Base-by-base conservation (phyloP, 2,797 vertebrate species). In the Spondyliosoma cantharus region DNA sequence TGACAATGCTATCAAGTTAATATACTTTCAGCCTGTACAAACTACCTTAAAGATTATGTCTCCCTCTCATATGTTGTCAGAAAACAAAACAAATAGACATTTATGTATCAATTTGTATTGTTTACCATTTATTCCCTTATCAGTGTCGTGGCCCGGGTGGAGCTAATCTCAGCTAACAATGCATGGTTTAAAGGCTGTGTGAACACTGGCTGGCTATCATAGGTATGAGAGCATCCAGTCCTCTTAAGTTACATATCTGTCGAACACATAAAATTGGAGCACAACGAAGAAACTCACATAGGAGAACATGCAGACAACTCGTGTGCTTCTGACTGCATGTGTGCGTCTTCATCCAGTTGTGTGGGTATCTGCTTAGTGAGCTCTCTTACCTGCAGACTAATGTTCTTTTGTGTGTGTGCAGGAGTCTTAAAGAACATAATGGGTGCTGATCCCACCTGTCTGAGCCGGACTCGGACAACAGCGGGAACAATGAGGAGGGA, bases 371-470 rank as follows among this genome's bases (percentile, higher is more conserved):
- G 46, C 85, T 90, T 75, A 84, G 74, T 48, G 46, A 77, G 78
- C 74, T 86, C 61, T 82, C 32, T 63, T 66, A 54, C 78, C 56
- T 74, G 68, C 45, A 81, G 65, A 82, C 71, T 60, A 65, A 57
- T 70, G 37, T 46, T 43, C 5, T 45, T 19, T 58, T 16, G 52
- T 46, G n/a, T 91, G 86, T 93, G 77, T 91, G 78, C 77, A 76
- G 67, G 60, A 84, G 90, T 91, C 83, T 92, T 93, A 87, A 80
- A 80, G 58, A 88, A 85, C 83, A 92, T 89, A 91, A 89, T 86
- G 67, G 73, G 56, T 75, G 87, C 71, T 91, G 89, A 94, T 91
- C 93, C 89, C 85, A 86, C 83, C 83, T 81, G 87, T 91, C 72
- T 93, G 80, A 90, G 84, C 84, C 68, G 65, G 70, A 86, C 80